phyloP scores from a whole-genome alignment of 2,113 vertebrate genomes.

The Mus pahari region DNA sequence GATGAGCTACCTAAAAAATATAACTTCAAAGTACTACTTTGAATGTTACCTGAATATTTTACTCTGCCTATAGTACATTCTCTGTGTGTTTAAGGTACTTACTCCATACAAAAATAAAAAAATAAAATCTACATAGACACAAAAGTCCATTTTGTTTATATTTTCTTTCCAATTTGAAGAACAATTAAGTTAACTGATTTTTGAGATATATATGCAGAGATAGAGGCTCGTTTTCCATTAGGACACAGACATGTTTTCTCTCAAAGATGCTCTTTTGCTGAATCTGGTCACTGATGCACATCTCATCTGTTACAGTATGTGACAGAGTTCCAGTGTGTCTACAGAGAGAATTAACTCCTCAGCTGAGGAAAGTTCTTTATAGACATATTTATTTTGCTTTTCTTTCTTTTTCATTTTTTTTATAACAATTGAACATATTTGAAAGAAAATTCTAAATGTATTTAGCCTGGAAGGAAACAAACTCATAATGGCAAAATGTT shows the following conservation, averaged over 20 bases:
- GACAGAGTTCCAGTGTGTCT: not conserved
- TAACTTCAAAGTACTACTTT: not conserved
- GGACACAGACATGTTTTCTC: not conserved
- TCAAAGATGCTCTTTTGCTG: not conserved
- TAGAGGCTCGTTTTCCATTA: not conserved
- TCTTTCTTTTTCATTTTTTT: not conserved
- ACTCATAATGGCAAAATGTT: conserved; percentile 48
- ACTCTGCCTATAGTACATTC: not conserved
- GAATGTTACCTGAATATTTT: not conserved
- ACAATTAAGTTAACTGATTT: not conserved
- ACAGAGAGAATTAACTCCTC: conserved; percentile 10
- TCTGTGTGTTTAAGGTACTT: not conserved
- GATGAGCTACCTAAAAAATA: not conserved
- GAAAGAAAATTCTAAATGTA: not conserved
- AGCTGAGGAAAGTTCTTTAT: not conserved
- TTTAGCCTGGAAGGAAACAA: conserved; percentile 53
- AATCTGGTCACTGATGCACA: not conserved
- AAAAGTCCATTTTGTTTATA: not conserved
- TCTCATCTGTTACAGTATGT: not conserved
- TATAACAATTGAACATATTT: not conserved
- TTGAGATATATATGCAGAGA: not conserved
- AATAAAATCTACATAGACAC: not conserved
- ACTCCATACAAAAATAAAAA: not conserved
- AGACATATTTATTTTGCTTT: conserved; percentile 8
- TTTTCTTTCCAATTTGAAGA: conserved; percentile 3